Conservation (phyloP, 2,888 invertebrate genomes). For the Melikaiella ostensackeni region DNA sequence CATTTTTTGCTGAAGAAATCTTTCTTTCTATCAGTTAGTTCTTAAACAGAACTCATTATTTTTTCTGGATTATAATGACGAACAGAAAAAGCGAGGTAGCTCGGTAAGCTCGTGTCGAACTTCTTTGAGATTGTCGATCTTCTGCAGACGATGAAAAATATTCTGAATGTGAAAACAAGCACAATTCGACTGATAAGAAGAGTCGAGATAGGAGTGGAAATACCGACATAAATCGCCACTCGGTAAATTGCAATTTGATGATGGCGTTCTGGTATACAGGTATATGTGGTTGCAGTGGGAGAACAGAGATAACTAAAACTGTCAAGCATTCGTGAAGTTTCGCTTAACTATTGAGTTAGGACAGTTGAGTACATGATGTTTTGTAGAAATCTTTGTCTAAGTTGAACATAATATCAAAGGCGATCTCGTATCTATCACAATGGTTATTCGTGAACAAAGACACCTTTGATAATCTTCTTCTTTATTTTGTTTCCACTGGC, state of each 20-base stretch:
- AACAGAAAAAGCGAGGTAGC: conserved; percentile 6
- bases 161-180: conserved; percentile 21
- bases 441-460: not conserved
- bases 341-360: not conserved
- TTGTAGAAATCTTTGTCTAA: not conserved
- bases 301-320: not conserved
- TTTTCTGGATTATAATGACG: conserved; percentile 2
- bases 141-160: conserved; percentile 9
- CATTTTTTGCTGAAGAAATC: not conserved
- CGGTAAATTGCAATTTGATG: conserved; percentile 21
- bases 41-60: not conserved
- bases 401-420: not conserved
- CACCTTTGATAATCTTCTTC: no score
- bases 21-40: not conserved
- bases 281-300: not conserved
- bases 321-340: not conserved
- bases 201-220: conserved; percentile 29
- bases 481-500: no score
- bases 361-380: not conserved
- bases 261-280: not conserved
- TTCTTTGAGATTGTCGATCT: conserved; percentile 15
- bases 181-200: conserved; percentile 19
- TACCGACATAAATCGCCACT: conserved; percentile 18
- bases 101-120: not conserved
- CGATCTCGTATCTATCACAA: not conserved